These are phyloP conservation scores for Corythaixoides concolor DNA, from an alignment of 2,113 vertebrate species.

Conservation along the genomic window DNA sequence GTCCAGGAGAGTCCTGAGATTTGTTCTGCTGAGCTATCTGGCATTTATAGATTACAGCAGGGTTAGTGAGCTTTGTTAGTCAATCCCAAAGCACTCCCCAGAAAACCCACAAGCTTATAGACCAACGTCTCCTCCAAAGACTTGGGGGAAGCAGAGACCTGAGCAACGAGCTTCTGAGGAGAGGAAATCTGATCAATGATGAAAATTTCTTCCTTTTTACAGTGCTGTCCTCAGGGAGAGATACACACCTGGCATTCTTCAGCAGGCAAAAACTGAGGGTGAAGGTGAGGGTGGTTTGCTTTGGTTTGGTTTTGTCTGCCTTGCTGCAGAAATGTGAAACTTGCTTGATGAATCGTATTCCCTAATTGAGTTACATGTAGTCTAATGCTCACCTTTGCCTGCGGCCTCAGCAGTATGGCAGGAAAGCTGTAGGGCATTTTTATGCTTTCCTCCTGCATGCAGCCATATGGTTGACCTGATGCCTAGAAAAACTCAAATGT, in stretches of 20 bases:
- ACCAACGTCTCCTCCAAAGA: neutral
- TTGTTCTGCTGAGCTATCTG: neutral
- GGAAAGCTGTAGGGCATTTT: neutral
- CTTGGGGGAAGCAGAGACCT: neutral
- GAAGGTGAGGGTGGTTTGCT: neutral
- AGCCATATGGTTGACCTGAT: neutral
- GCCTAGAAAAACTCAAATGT: neutral
- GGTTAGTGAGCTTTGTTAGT: neutral
- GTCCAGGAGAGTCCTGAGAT: neutral
- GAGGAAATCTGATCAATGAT: neutral
- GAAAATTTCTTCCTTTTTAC: neutral
- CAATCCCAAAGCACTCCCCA: neutral
- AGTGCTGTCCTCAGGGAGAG: neutral
- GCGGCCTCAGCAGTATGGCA: neutral
- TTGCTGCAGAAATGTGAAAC: neutral
- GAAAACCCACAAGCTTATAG: neutral
- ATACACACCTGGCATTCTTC: neutral
- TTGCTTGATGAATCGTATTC: neutral
- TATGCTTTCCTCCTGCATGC: fast-evolving
- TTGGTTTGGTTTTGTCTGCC: neutral
- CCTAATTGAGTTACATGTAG: neutral
- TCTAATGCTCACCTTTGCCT: neutral
- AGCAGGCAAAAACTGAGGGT: neutral
- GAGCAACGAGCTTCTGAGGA: neutral
- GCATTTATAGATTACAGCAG: neutral